Percentiles rank a stretch among this genome's conserved stretches.
Conservation (phyloP, 2,797 vertebrate genomes). For the Macroramphosus scolopax region DNA sequence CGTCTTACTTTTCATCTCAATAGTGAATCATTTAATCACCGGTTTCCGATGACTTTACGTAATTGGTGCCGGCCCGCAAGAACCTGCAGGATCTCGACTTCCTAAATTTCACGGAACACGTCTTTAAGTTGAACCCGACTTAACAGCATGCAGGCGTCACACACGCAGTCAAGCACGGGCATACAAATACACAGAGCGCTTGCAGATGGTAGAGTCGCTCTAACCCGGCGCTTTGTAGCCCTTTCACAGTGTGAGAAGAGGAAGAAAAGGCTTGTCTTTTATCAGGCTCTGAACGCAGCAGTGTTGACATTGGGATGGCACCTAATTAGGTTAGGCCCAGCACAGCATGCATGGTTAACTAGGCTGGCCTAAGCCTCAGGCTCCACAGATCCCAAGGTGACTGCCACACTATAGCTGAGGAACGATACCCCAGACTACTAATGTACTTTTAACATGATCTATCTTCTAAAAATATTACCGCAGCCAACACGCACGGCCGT, state of each 20-base stretch:
- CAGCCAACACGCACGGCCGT: conserved; percentile 11
- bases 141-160: conserved; percentile 16
- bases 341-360: conserved; percentile 72
- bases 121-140: conserved; percentile 40
- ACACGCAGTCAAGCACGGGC: conserved; percentile 15
- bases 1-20: conserved; percentile 13
- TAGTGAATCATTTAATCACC: not conserved
- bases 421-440: conserved; percentile 54
- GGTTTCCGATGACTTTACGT: conserved; percentile 21
- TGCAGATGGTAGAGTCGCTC: conserved; percentile 65
- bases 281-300: conserved; percentile 63
- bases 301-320: conserved; percentile 77
- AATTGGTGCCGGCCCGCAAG: no score
- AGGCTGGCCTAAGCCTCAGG: conserved; percentile 71
- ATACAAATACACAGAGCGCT: conserved; percentile 29
- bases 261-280: conserved; percentile 65
- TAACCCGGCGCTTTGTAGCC: conserved; percentile 56
- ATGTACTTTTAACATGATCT: conserved; percentile 41
- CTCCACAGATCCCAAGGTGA: conserved; percentile 71
- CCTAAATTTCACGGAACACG: conserved; percentile 18
- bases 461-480: conserved; percentile 47
- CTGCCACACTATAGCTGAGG: conserved; percentile 46
- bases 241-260: conserved; percentile 59
- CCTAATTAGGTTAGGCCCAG: conserved; percentile 75
- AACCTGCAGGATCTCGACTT: no score